phyloP scores from a whole-genome alignment of 2,888 invertebrate genomes.

The Dilophus febrilis region DNA sequence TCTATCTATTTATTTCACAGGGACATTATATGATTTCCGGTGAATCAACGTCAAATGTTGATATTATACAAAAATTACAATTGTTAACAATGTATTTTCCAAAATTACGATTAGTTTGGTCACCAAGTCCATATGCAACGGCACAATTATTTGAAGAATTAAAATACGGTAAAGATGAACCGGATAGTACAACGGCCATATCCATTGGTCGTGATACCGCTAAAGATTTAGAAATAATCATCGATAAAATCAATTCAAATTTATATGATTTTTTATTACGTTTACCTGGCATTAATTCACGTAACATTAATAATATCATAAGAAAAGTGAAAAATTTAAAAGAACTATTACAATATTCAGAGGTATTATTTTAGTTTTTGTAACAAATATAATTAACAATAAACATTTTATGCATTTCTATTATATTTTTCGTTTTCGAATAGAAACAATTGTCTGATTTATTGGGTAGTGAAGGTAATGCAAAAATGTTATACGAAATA shows the following conservation, averaged over 20 bases:
- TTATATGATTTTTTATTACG: conserved; percentile 70
- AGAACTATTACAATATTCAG: conserved; percentile 38
- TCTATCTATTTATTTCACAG: conserved; percentile 28
- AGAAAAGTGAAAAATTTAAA: conserved; percentile 53
- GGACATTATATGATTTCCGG: conserved; percentile 65
- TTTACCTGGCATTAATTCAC: conserved; percentile 75
- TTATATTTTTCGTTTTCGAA: conserved; percentile 14
- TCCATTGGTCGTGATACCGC: conserved; percentile 54
- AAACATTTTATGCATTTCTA: conserved; percentile 1
- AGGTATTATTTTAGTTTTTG: conserved; percentile 33
- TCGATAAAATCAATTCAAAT: conserved; percentile 50
- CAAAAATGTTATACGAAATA: conserved; percentile 48
- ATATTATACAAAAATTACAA: conserved; percentile 73
- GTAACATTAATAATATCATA: conserved; percentile 64
- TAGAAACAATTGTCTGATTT: conserved; percentile 53
- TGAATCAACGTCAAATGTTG: conserved; percentile 45
- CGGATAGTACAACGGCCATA: conserved; percentile 52
- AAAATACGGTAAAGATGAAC: conserved; percentile 74
- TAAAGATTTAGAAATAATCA: conserved; percentile 32
- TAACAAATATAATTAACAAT: conserved; percentile 3
- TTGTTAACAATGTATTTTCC: conserved; percentile 93
- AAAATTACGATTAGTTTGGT: conserved; percentile 84
- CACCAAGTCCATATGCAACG: conserved; percentile 88
- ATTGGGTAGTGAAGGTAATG: conserved; percentile 54
- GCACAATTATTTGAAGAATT: conserved; percentile 91